Conservation (phyloP, 2,113 vertebrate genomes). For the Scomber japonicus region DNA sequence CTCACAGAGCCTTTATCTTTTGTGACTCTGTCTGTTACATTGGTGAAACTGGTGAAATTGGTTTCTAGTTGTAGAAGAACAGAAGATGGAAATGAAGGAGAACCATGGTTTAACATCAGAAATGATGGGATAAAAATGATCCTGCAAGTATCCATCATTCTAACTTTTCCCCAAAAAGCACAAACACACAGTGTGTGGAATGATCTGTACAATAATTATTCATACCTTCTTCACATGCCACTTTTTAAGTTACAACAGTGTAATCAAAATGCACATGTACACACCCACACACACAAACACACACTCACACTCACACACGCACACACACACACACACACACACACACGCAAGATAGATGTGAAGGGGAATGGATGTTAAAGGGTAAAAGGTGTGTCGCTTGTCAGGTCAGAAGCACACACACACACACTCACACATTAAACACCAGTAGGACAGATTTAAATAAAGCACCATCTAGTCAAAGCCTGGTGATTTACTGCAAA, state of each 20-base stretch:
- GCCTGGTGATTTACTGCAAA: conserved; percentile 47
- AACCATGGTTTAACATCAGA: conserved; percentile 38
- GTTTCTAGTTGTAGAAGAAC: conserved; percentile 61
- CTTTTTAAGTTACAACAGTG: conserved; percentile 38
- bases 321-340: conserved; percentile 10
- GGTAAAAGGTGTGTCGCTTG: conserved; percentile 4
- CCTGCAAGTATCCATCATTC: conserved; percentile 26
- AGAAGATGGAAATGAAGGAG: conserved; percentile 34
- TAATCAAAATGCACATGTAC: conserved; percentile 16
- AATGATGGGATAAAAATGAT: conserved; percentile 24
- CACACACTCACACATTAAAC: conserved; percentile 5
- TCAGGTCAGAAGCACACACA: conserved; percentile 19
- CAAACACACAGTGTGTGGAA: conserved; percentile 69
- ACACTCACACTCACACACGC: too few relatives aligned
- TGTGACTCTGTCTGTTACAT: too few relatives aligned
- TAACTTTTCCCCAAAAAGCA: conserved; percentile 9
- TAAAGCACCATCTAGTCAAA: conserved; percentile 49
- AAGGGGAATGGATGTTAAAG: conserved; percentile 3
- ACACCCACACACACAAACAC: background rate
- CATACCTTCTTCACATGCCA: conserved; percentile 42
- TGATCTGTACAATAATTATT: conserved; percentile 69
- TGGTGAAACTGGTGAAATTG: background rate
- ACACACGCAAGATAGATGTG: conserved; percentile 14
- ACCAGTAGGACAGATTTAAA: conserved; percentile 44
- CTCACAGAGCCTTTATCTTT: too few relatives aligned